Base-by-base conservation (phyloP, 2,113 vertebrate species). In the Menura novaehollandiae region DNA sequence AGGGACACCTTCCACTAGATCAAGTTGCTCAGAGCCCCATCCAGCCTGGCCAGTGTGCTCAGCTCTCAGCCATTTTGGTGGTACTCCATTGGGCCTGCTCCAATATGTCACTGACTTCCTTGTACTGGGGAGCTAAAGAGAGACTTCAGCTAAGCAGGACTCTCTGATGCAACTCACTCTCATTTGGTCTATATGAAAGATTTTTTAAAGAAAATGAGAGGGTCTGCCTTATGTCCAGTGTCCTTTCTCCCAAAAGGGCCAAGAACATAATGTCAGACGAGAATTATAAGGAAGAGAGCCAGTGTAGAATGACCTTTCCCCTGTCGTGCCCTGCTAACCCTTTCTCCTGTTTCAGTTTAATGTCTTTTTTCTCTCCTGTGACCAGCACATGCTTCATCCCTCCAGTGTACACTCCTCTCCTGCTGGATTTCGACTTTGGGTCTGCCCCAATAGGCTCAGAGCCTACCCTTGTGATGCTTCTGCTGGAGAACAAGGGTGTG, bases 361-460 rank as follows among this genome's bases (percentile, higher is more conserved):
- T 59, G 35, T 89, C 37, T 73, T 62, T 10, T 81, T 89, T 97
- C 58, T 96, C 47, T 92, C 53, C 49, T 46, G 27, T 60, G n/a
- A 69, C 47, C 89, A 99, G 99, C 94, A 81, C 95, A 6, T 88
- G 73, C 76, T 96, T 91, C 33, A 98, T 91, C 46, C 98, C 98
- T 27, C 95, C 98, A 3, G n/a, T 98, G 78, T 97, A 98, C 85
- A 99, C 98, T 4, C 97, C 98, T 74, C 71, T 98, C 58, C 90
- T 97, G 89, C 87, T 99, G 95, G 98, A 99, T 95, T 98, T 99
- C 85, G 98, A 98, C 97, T 99, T 99, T 46, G 98, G 98, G 30
- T 98, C 98, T 4, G 98, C 99, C 10, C 98, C 98, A 0, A 11
- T 98, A 10, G 96, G 98, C 55, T 98, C 99, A 12, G 98, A 98